Conservation (phyloP, 2,797 vertebrate species). For the Coregonus ussuriensis region DNA sequence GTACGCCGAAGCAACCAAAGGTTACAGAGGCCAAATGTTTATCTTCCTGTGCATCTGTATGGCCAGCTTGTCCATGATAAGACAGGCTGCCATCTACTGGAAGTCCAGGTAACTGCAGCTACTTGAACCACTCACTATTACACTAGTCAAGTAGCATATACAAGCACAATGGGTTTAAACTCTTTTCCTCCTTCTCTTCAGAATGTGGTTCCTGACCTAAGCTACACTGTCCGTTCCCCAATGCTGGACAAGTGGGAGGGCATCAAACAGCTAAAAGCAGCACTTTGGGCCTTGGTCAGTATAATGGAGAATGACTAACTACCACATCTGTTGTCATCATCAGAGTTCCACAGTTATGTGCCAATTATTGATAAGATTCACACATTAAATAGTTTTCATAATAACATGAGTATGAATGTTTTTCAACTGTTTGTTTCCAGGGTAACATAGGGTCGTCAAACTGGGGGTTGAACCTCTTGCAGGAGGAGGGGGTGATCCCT, state of each 20-base stretch:
- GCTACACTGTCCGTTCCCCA: slow-evolving; percentile 81
- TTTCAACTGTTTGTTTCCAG: slow-evolving; percentile 61
- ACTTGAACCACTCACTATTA: no score
- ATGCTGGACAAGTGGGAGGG: slow-evolving; percentile 86
- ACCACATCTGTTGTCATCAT: no score
- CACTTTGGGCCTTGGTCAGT: slow-evolving; percentile 87
- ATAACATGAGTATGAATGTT: background rate
- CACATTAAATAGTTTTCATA: background rate
- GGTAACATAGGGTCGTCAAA: slow-evolving; percentile 87
- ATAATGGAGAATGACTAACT: background rate
- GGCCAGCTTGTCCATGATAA: slow-evolving; percentile 86
- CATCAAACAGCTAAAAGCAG: slow-evolving; percentile 85
- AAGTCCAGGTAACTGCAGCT: slow-evolving; percentile 75
- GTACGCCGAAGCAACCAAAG: slow-evolving; percentile 87
- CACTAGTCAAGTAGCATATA: background rate
- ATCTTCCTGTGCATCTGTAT: slow-evolving; percentile 85
- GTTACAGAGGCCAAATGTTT: slow-evolving; percentile 84
- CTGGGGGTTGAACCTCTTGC: slow-evolving; percentile 86
- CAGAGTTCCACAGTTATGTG: background rate
- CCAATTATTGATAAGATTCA: background rate
- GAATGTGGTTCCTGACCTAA: slow-evolving; percentile 84
- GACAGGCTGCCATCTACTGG: slow-evolving; percentile 85
- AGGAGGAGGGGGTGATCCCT: slow-evolving; percentile 85
- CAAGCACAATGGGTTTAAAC: background rate
- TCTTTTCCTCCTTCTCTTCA: slow-evolving; percentile 36